A percentile compares a stretch with the other conserved stretches of the same genome.
phyloP scores from a whole-genome alignment of 2,888 invertebrate species.

The Thyatira batis region DNA sequence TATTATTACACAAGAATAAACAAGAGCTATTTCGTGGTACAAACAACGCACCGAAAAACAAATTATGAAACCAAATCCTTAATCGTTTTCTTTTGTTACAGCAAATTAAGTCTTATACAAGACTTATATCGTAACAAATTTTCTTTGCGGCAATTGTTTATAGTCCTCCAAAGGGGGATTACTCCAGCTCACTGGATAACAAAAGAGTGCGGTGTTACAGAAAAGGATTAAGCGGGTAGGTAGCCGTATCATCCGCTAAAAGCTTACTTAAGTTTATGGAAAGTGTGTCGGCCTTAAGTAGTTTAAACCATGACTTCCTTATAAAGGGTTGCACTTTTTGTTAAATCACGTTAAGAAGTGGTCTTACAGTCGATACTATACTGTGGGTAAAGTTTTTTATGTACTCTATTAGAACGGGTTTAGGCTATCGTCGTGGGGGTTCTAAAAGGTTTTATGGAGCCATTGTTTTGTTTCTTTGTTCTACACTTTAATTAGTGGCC shows the following conservation, averaged over 20 bases:
- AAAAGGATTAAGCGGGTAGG: constrained; percentile 74
- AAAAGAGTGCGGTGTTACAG: constrained; percentile 73
- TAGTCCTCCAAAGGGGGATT: constrained; percentile 64
- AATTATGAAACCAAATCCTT: constrained; percentile 41
- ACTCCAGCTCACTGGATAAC: constrained; percentile 68
- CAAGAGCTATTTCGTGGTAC: neutral
- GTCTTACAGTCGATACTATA: constrained; percentile 28
- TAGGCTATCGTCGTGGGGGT: constrained; percentile 71
- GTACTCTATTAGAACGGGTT: constrained; percentile 51
- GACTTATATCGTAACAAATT: constrained; percentile 57
- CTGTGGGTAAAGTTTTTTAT: constrained; percentile 56
- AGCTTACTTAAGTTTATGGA: constrained; percentile 79
- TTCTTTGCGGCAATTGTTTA: constrained; percentile 68
- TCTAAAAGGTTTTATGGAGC: constrained; percentile 66
- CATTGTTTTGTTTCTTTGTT: constrained; percentile 63
- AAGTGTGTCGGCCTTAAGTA: constrained; percentile 72
- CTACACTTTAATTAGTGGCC: constrained; percentile 71
- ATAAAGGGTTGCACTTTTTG: constrained; percentile 80
- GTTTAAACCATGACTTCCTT: constrained; percentile 74
- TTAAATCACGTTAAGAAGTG: constrained; percentile 68
- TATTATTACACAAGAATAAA: too few relatives aligned
- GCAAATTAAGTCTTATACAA: constrained; percentile 61
- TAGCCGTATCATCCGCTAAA: constrained; percentile 76
- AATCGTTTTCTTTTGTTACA: constrained; percentile 45
- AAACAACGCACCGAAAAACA: constrained; percentile 26